These are phyloP conservation scores for Caradrina kadenii DNA, from an alignment of 2,888 invertebrate genomes.

Conservation along the genomic window DNA sequence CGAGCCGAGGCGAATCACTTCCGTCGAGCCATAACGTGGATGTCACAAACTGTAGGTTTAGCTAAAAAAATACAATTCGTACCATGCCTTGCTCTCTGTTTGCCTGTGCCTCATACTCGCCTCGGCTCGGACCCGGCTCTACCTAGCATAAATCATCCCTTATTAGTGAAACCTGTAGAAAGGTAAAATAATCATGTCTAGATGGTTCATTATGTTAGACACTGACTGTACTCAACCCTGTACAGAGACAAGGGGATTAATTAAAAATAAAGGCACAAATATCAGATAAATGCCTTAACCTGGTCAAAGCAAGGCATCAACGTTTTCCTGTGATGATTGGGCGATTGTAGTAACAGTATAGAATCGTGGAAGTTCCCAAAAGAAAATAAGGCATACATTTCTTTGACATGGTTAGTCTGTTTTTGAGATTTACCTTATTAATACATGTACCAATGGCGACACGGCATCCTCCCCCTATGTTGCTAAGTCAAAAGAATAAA, in stretches of 20 bases:
- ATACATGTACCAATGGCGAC: not conserved
- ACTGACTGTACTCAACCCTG: too few relatives aligned
- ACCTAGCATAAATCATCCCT: conserved; percentile 37
- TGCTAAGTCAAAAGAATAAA: not conserved
- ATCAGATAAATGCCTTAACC: too few relatives aligned
- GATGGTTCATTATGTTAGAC: too few relatives aligned
- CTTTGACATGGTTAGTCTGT: not conserved
- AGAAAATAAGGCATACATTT: not conserved
- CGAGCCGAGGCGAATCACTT: not conserved
- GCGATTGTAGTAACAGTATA: too few relatives aligned
- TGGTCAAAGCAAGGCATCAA: too few relatives aligned
- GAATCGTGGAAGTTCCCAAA: too few relatives aligned
- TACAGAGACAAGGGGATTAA: too few relatives aligned
- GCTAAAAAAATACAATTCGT: conserved; percentile 16
- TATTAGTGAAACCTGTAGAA: conserved; percentile 13
- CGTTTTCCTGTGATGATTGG: too few relatives aligned
- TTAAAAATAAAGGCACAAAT: too few relatives aligned
- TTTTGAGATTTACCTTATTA: conserved; percentile 1
- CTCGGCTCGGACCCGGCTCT: conserved; percentile 24
- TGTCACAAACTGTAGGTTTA: not conserved
- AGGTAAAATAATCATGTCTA: too few relatives aligned
- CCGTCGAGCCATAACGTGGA: too few relatives aligned
- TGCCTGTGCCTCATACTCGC: conserved; percentile 7
- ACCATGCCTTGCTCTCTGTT: conserved; percentile 3
- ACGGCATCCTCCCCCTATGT: not conserved